Evolutionary conservation across 2,113 vertebrate genomes (phyloP).

Genomic region (Carettochelys insculpta): DNA sequence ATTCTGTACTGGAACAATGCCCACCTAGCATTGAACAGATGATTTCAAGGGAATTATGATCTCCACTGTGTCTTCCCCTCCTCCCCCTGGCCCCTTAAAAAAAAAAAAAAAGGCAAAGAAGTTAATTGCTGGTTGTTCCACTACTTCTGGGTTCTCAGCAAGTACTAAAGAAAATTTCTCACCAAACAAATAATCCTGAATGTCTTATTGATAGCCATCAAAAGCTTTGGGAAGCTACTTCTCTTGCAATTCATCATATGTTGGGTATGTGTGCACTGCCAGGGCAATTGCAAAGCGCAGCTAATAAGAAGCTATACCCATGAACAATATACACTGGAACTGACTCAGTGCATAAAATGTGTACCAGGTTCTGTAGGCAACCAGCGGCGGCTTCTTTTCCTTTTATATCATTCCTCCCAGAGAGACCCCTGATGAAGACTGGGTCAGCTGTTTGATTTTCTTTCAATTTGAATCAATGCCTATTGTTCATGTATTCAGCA

Average conservation of each 20-base stretch:
- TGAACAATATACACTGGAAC: not conserved
- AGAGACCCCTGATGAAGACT: not conserved
- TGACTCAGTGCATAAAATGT: not conserved
- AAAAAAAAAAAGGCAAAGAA: not conserved
- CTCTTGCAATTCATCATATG: slow-evolving; percentile 38
- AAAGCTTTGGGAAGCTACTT: slow-evolving; percentile 45
- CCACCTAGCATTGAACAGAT: not conserved
- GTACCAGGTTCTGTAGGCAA: not conserved
- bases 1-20: slow-evolving; percentile 52
- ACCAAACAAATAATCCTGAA: slow-evolving; percentile 2
- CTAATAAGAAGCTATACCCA: slow-evolving; percentile 27
- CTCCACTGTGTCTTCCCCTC: not conserved
- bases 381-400: not conserved
- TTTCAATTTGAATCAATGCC: not conserved
- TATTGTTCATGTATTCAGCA: not conserved
- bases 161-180: slow-evolving; percentile 21
- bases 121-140: slow-evolving; percentile 52
- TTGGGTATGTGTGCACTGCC: slow-evolving; percentile 22
- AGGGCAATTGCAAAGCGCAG: not conserved
- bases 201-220: slow-evolving; percentile 21
- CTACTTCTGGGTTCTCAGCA: slow-evolving; percentile 49
- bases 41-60: not conserved
- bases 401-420: not conserved
- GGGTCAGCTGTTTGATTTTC: not conserved
- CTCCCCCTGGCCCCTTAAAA: not conserved